Conservation (phyloP, 2,888 invertebrate genomes). For the Baccha elongata region DNA sequence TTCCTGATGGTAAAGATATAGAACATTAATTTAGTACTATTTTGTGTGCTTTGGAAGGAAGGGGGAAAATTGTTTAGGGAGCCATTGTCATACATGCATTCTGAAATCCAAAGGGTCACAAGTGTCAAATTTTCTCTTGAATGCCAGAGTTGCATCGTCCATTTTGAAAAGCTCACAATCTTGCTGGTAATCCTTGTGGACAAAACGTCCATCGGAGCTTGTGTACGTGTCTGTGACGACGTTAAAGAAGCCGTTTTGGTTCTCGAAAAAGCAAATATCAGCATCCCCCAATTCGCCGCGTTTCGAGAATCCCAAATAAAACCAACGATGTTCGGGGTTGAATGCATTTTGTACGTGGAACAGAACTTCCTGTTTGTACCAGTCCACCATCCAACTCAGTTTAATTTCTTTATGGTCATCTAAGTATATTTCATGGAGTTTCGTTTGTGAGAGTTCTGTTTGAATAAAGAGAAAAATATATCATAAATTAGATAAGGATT, state of each 20-base stretch:
- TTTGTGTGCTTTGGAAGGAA: not conserved
- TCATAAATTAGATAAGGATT: constrained; percentile 52
- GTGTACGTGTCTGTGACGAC: constrained; percentile 88
- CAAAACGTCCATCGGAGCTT: constrained; percentile 85
- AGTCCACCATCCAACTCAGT: constrained; percentile 82
- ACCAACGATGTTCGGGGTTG: constrained; percentile 85
- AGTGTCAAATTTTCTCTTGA: constrained; percentile 91
- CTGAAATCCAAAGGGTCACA: constrained; percentile 87
- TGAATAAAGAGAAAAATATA: constrained; percentile 19
- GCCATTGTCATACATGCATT: constrained; percentile 79
- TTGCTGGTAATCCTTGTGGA: constrained; percentile 88
- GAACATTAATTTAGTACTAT: constrained; percentile 34
- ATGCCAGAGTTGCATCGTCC: constrained; percentile 88
- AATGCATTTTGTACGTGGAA: constrained; percentile 82
- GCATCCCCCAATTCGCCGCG: constrained; percentile 88
- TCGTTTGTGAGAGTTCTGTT: constrained; percentile 80
- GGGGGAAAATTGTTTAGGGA: constrained; percentile 3
- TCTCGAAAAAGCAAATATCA: constrained; percentile 92
- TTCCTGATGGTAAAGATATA: constrained; percentile 85
- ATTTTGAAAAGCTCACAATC: constrained; percentile 86
- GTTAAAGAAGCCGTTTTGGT: constrained; percentile 82
- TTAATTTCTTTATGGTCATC: constrained; percentile 81
- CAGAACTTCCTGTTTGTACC: constrained; percentile 82
- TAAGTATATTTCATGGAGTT: constrained; percentile 80
- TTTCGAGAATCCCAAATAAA: constrained; percentile 93